Base-by-base conservation (phyloP, 2,113 vertebrate species). In the Dolichallabes microphthalmus region DNA sequence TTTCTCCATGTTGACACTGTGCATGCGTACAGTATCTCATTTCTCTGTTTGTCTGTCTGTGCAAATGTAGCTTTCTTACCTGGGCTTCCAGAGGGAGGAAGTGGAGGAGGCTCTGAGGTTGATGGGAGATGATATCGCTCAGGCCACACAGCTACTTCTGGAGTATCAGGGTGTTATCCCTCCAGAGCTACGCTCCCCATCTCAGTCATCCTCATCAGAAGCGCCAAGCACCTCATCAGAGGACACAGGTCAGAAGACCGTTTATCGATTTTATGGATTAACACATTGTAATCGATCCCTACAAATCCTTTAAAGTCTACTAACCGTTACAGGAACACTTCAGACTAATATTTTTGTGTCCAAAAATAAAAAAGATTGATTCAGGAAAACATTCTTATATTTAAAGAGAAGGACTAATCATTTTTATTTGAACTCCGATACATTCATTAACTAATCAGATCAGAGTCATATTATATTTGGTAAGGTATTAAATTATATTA, bases 61-160 rank as follows among this genome's bases (percentile, higher is more conserved):
- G 30, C 30, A 78, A 58, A 39, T 39, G 9, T 88, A 98, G 97
- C 86, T 99, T 89, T 76, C 94, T 22, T 98, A 96, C 45, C 89
- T 97, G 91, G 97, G 97, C 2, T 99, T 98, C 30, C 92, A 96
- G 35, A 61, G 88, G 0, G 93, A 88, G 0, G 88, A 89, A 0
- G 94, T 95, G 0, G 92, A 95, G 45, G 91, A 93, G 0, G 96
- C 96, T 0, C 92, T 99, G 27, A 90, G 91, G 15, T 63, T 95
- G 82, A 95, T 95, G 2, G 93, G 91, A 55, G 97, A 96, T 71
- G 96, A 96, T 75, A 83, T 97, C 50, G 94, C 96, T 50, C 86
- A 94, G 39, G 97, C 98, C 0, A 93, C 96, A 2, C 95, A 98
- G 92, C 95, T 96, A 6, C 94, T 99, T 15, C 93, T 94, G 27